Evolutionary conservation across 2,113 vertebrate species (phyloP).

Genomic region (Mungos mungo): DNA sequence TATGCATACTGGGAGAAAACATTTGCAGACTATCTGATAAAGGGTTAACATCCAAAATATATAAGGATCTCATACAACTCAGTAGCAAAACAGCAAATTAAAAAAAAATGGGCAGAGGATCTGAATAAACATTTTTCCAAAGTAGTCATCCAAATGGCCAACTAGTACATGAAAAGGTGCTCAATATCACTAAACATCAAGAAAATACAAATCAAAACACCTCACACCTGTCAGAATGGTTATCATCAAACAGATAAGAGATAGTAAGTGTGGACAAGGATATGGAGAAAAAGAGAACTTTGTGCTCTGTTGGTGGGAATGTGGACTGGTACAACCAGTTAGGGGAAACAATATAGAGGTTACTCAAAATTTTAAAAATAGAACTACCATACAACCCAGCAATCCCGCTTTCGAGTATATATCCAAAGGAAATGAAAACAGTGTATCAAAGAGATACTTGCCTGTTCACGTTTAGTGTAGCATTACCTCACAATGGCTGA

Average conservation of each 20-base stretch:
- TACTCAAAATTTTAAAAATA: background rate
- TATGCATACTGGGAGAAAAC: background rate
- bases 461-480: background rate
- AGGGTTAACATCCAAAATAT: background rate
- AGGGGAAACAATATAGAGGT: background rate
- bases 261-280: background rate
- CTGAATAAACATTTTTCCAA: background rate
- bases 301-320: background rate
- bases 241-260: background rate
- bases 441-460: background rate
- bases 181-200: background rate
- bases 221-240: background rate
- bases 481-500: background rate
- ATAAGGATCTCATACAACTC: background rate
- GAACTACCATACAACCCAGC: background rate
- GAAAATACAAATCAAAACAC: background rate
- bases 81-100: background rate
- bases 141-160: background rate
- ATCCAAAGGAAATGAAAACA: background rate
- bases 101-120: too few relatives aligned
- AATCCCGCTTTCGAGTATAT: background rate
- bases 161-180: background rate
- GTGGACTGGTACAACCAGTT: background rate
- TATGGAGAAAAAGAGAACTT: background rate
- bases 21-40: background rate